These are phyloP conservation scores for Pentalonia nigronervosa DNA, from an alignment of 1,140 invertebrate genomes.

Conservation along the genomic window DNA sequence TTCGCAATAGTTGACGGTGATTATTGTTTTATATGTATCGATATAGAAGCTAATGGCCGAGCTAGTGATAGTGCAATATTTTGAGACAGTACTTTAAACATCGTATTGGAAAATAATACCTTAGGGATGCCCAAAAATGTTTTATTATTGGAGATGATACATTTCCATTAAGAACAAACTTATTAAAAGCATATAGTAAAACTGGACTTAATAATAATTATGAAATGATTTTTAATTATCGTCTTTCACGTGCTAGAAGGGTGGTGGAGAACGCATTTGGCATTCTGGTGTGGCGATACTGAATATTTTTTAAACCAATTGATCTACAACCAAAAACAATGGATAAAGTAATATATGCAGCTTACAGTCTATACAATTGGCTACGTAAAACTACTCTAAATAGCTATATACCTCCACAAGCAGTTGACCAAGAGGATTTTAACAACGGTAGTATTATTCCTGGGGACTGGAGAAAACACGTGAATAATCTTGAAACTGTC, in stretches of 20 bases:
- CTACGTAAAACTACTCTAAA: conserved; percentile 17
- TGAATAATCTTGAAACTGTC: not conserved
- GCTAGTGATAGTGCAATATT: no score
- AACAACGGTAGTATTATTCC: not conserved
- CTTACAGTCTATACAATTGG: not conserved
- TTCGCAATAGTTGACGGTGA: no score
- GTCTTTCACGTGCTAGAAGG: conserved; percentile 61
- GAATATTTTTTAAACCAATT: conserved; percentile 63
- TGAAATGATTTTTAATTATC: no score
- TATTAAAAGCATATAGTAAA: no score
- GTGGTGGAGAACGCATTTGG: conserved; percentile 67
- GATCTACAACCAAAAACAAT: conserved; percentile 9
- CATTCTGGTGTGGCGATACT: conserved; percentile 63
- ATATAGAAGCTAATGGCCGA: no score
- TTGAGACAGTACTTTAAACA: no score
- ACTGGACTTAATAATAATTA: no score
- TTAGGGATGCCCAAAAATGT: no score
- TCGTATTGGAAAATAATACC: no score
- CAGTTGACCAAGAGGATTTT: not conserved
- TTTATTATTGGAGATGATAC: no score
- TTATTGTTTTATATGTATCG: no score
- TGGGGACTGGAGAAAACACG: not conserved
- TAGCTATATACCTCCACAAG: not conserved
- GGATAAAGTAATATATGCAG: conserved; percentile 5
- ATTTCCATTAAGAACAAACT: no score